Base-by-base conservation (phyloP, 1,140 invertebrate genomes). In the Tribolium castaneum region DNA sequence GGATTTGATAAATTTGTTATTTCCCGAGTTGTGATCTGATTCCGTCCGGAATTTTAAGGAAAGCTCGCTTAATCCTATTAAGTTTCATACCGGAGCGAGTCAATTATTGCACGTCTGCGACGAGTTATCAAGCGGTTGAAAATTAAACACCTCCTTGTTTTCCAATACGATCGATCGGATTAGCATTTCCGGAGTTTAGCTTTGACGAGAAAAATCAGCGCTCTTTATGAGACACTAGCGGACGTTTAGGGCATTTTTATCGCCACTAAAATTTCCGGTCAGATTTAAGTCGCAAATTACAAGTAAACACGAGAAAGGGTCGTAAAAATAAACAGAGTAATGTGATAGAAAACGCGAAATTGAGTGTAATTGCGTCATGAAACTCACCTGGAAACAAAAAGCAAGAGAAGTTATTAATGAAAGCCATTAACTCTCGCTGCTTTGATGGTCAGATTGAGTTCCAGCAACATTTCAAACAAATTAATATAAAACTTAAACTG, bases 1-100 rank as follows among this genome's bases (percentile, higher is more conserved):
- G 50, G 71, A 54, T 74, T 74, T 74, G 71, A 74, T 74, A 74
- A 74, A 74, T 74, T 74, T 74, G 50, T 74, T 66, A 39, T 66
- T 66, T 66, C 34, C 30, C 59, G 25, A 30, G 3, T 66, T 66
- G 25, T 34, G 59, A 66, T 35, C 30, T 66, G 59, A 66, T 66
- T 66, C 34, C 12, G 16, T 35, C 14, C 10, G n/a, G 13, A 19
- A 34, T 45, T 66, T 30, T 35, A 4, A 13, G 16, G 9, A 66
- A 35, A 66, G 22, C 51, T 66, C 30, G 14, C 7, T 13, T 66
- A 66, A 66, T 66, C 59, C 34, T 12, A 30, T 66, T 66, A 66
- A 66, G 30, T 35, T 35, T 66, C n/a, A 66, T 14, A 30, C 6
- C 14, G 59, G 14, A 66, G 59, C 30, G 12, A 66, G 25, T 66